Conservation (phyloP, 2,113 vertebrate genomes). For the Stigmatopora argus region DNA sequence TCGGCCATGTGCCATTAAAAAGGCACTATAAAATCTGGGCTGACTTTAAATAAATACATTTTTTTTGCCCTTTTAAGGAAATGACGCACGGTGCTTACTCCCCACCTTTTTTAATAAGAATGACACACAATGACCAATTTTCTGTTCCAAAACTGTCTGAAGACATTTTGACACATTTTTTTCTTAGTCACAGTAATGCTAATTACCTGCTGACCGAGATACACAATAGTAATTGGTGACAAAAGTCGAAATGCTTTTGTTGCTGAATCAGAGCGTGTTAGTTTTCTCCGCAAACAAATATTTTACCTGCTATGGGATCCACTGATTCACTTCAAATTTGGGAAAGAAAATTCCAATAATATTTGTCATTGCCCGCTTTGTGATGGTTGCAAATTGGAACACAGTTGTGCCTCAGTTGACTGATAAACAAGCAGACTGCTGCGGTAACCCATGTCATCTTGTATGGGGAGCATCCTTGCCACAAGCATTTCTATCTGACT, state of each 20-base stretch:
- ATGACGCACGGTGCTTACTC: neutral
- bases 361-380: slow-evolving; percentile 1
- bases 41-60: neutral
- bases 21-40: neutral
- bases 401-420: neutral
- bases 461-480: neutral
- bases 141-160: neutral
- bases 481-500: neutral
- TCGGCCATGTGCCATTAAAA: neutral
- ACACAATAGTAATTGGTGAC: neutral
- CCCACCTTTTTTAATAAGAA: neutral
- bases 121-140: too few relatives aligned
- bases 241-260: neutral
- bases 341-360: neutral
- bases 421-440: slow-evolving; percentile 20
- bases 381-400: slow-evolving; percentile 15
- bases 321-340: neutral
- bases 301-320: neutral
- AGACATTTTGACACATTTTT: neutral
- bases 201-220: neutral
- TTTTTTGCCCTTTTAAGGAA: neutral
- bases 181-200: neutral
- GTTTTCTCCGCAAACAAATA: neutral
- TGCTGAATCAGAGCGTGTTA: neutral
- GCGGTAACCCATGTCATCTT: slow-evolving; percentile 8